phyloP scores from a whole-genome alignment of 2,888 invertebrate genomes.

The Mechanitis mazaeus region DNA sequence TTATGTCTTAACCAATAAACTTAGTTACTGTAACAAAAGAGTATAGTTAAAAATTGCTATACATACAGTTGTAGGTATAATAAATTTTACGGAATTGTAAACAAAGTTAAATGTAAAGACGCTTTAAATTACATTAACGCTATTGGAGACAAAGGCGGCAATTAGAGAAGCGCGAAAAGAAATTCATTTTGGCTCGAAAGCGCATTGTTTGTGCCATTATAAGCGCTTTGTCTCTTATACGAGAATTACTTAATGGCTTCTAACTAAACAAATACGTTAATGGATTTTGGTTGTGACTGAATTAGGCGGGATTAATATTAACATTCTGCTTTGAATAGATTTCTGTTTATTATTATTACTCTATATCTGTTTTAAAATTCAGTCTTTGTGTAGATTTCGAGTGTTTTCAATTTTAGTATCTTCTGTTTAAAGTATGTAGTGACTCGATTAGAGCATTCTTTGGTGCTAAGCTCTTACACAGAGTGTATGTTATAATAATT shows the following conservation, averaged over 20 bases:
- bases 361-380: not conserved
- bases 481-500: no score
- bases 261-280: constrained; percentile 21
- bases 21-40: not conserved
- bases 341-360: not conserved
- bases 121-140: constrained; percentile 35
- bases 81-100: constrained; percentile 13
- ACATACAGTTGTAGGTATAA: not conserved
- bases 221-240: constrained; percentile 38
- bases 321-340: constrained; percentile 1
- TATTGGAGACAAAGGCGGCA: constrained; percentile 40
- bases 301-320: constrained; percentile 16
- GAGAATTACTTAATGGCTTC: constrained; percentile 21
- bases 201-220: constrained; percentile 43
- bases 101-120: constrained; percentile 22
- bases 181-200: constrained; percentile 40
- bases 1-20: not conserved
- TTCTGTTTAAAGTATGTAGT: no score
- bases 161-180: constrained; percentile 50
- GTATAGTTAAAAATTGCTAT: not conserved
- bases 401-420: not conserved
- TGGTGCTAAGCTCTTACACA: no score
- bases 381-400: not conserved
- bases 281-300: constrained; percentile 23
- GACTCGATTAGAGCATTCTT: no score